Percentiles rank a stretch among this genome's conserved stretches.
These are phyloP conservation scores for Catagonus wagneri DNA, from an alignment of 2,113 vertebrate species.

Conservation along the genomic window DNA sequence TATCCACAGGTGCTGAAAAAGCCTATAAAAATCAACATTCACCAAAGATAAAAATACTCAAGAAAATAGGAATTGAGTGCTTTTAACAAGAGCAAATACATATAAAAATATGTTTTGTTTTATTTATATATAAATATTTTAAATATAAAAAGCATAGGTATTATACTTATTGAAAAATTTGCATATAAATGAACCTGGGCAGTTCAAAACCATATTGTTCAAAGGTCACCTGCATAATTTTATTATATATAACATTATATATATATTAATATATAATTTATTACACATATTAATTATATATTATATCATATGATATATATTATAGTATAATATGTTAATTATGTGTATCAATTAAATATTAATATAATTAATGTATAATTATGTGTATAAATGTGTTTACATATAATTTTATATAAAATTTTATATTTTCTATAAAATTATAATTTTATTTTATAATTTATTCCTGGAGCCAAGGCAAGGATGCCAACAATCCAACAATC, in stretches of 20 bases:
- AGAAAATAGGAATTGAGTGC: background rate
- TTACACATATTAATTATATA: too few relatives aligned
- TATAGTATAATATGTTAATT: too few relatives aligned
- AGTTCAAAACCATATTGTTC: too few relatives aligned
- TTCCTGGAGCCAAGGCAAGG: background rate
- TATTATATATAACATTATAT: too few relatives aligned
- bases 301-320: too few relatives aligned
- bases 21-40: background rate
- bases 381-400: too few relatives aligned
- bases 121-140: background rate
- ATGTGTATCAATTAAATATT: too few relatives aligned
- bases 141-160: background rate
- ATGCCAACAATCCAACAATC: background rate
- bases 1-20: constrained; percentile 1
- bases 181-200: too few relatives aligned
- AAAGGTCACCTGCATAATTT: too few relatives aligned
- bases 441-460: background rate
- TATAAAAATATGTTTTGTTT: background rate
- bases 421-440: too few relatives aligned
- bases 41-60: background rate
- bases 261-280: background rate
- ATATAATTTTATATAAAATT: too few relatives aligned
- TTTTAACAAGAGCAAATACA: background rate
- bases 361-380: too few relatives aligned
- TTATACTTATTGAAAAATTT: background rate